These are phyloP conservation scores for Triplophysa dalaica DNA, from an alignment of 2,113 vertebrate species.

Conservation along the genomic window DNA sequence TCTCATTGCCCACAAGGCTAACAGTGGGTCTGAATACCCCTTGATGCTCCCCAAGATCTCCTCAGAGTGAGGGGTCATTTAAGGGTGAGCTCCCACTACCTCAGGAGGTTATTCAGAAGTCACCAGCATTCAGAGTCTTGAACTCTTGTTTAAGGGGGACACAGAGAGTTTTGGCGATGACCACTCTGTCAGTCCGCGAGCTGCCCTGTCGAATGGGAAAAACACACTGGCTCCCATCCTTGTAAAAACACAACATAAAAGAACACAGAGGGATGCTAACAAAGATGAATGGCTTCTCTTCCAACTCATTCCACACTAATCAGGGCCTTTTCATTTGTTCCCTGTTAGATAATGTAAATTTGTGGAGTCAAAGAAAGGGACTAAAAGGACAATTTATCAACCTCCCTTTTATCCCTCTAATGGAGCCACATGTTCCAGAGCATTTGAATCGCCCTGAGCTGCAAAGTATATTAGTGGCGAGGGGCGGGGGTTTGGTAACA, in stretches of 20 bases:
- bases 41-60: conserved; percentile 68
- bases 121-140: conserved; percentile 73
- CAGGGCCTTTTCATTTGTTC: conserved; percentile 78
- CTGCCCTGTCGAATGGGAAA: conserved; percentile 49
- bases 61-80: conserved; percentile 74
- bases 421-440: conserved; percentile 51
- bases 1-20: conserved; percentile 41
- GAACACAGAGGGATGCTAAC: conserved; percentile 78
- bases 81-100: conserved; percentile 78
- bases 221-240: conserved; percentile 62
- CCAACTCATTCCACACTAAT: conserved; percentile 76
- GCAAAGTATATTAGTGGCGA: conserved; percentile 24
- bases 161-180: conserved; percentile 72
- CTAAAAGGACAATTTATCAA: conserved; percentile 78
- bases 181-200: conserved; percentile 59
- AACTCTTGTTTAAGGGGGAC: conserved; percentile 70
- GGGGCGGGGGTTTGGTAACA: background rate
- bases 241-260: conserved; percentile 76
- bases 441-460: conserved; percentile 38
- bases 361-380: conserved; percentile 78
- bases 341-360: conserved; percentile 81
- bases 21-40: conserved; percentile 68
- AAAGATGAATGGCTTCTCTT: conserved; percentile 74
- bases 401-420: conserved; percentile 63
- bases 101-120: conserved; percentile 81